Base-by-base conservation (phyloP, 2,888 invertebrate genomes). In the Scaptomyza tumidula region DNA sequence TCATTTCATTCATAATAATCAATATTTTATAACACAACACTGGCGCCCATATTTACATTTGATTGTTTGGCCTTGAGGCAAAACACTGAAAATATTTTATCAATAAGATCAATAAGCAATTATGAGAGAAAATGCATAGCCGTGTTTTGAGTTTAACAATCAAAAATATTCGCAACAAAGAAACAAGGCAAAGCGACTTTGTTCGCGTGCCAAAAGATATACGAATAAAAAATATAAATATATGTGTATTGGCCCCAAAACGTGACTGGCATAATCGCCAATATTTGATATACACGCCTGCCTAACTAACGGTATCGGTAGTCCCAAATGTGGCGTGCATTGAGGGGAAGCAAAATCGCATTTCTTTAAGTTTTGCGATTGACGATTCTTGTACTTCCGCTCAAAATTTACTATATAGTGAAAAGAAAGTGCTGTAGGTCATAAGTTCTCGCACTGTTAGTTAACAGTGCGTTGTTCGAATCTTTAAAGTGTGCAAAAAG, bases 251-350 rank as follows among this genome's bases (percentile, higher is more conserved):
- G 75, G 57, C 78, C 63, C 62, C 66, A 59, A 80, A 80, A 84
- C 84, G 81, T 82, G 81, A 82, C 79, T 50, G 64, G 75, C 77
- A 81, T 80, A 39, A 54, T 33, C 13, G 66, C 62, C 66, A 45
- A 55, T 73, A 54, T 53, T 71, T 53, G 45, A 37, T 56, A 56
- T 60, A 19, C 14, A 57, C 56, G 9, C 7, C 9, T 13, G 27
- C 7, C 9, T 16, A 46, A 54, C 46, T 70, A 75, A 59, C 71
- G 49, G 71, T 64, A 57, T 29, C 19, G 31, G 9, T 14, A 37
- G 43, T 19, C 19, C 19, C 19, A 19, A 19, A 19, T 1, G 19
- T 19, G 19, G 19, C 19, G 35, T 31, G n/a, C 35, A 48, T 56
- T 52, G 41, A 66, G 50, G 52, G 16, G 39, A 46, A 19, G 1